These are phyloP conservation scores for Buphagus erythrorhynchus DNA, from an alignment of 2,797 vertebrate genomes.

Conservation along the genomic window DNA sequence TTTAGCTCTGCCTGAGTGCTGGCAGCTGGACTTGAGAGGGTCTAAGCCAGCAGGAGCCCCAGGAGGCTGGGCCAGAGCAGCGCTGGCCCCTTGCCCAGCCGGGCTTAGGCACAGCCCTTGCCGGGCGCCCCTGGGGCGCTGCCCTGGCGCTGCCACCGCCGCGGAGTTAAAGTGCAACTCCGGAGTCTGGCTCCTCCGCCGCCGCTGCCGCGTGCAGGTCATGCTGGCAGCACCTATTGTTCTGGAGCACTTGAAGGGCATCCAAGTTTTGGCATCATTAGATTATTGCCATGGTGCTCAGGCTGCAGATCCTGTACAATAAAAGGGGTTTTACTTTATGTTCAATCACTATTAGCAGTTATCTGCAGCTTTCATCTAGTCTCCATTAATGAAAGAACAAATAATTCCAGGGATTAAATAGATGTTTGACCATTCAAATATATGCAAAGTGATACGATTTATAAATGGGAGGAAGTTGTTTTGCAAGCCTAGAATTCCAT, in stretches of 20 bases:
- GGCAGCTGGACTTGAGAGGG: neutral
- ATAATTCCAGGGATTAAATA: conserved; percentile 50
- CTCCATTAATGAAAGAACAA: conserved; percentile 67
- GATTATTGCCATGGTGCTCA: conserved; percentile 59
- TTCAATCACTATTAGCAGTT: conserved; percentile 37
- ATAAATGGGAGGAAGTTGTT: conserved; percentile 41
- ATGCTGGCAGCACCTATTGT: conserved; percentile 61
- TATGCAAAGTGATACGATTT: conserved; percentile 63
- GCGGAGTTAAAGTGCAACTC: neutral
- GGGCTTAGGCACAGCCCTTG: neutral
- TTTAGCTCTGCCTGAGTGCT: neutral
- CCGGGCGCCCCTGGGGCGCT: neutral
- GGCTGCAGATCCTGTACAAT: conserved; percentile 49
- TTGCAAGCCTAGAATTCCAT: conserved; percentile 45
- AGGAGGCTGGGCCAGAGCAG: neutral
- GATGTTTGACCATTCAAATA: conserved; percentile 53
- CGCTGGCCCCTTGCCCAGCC: neutral
- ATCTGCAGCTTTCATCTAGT: conserved; percentile 70
- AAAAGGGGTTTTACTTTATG: conserved; percentile 52
- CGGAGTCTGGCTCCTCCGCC: neutral
- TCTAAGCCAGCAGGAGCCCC: neutral
- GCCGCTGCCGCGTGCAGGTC: neutral
- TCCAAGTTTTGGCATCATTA: conserved; percentile 71
- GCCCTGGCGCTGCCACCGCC: neutral
- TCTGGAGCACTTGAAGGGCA: conserved; percentile 50